Conservation (phyloP, 2,113 vertebrate genomes). For the Otis tarda region DNA sequence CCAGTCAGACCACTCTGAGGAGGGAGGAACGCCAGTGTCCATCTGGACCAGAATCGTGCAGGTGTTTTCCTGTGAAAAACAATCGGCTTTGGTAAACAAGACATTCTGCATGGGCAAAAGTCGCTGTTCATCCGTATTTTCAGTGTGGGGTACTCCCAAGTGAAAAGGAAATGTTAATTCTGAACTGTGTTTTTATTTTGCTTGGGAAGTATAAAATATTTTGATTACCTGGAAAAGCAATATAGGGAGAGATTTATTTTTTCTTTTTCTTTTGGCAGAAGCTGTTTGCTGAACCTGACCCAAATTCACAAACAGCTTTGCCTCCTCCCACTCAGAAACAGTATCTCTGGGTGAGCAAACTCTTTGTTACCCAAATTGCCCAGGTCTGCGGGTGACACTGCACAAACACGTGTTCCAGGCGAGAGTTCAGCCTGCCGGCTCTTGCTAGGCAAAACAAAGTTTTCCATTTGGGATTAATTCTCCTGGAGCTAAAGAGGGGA, state of each 20-base stretch:
- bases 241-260: not conserved
- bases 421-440: not conserved
- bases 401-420: not conserved
- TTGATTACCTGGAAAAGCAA: not conserved
- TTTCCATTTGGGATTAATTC: not conserved
- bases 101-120: not conserved
- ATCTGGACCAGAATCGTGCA: not conserved
- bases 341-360: not conserved
- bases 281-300: not conserved
- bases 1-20: not conserved
- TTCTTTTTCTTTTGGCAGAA: not conserved
- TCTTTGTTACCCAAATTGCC: not conserved
- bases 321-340: constrained; percentile 23
- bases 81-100: not conserved
- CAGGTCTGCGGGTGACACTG: not conserved
- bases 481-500: not conserved
- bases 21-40: not conserved
- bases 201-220: constrained; percentile 4
- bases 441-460: constrained; percentile 29
- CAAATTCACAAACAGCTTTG: constrained; percentile 24
- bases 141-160: not conserved
- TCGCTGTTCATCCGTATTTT: not conserved
- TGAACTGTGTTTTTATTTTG: not conserved
- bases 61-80: not conserved
- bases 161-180: not conserved